These are phyloP conservation scores for cattle (Bos taurus) DNA, from an alignment of 2,113 vertebrate species.

Conservation along the genomic window DNA sequence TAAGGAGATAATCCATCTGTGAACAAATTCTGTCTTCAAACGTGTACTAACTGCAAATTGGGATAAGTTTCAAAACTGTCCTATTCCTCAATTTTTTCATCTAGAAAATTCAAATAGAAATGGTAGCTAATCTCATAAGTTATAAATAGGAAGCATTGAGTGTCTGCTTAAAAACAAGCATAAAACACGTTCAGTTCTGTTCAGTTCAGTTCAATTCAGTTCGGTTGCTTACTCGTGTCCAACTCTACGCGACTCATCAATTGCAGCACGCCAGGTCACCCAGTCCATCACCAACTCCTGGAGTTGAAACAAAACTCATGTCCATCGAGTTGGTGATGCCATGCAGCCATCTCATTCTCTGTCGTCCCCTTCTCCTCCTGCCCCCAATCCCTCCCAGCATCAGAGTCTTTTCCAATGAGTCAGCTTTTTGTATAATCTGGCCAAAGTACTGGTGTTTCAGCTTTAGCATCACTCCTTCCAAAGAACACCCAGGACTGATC, in stretches of 20 bases:
- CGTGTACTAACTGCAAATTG: neutral
- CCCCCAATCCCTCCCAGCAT: no score
- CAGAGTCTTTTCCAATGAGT: no score
- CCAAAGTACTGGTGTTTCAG: no score
- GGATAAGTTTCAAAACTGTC: neutral
- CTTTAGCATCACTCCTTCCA: no score
- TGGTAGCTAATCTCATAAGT: neutral
- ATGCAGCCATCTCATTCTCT: no score
- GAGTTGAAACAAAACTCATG: no score
- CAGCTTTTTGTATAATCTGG: no score
- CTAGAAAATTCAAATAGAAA: neutral
- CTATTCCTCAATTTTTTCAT: neutral
- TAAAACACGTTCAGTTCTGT: neutral
- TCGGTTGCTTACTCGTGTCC: no score
- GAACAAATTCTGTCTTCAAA: neutral
- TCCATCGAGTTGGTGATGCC: no score
- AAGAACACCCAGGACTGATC: no score
- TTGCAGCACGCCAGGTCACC: accelerated
- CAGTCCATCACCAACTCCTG: accelerated
- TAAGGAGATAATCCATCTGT: neutral
- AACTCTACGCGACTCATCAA: accelerated
- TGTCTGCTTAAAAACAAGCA: neutral
- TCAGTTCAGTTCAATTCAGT: no score
- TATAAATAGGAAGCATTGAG: neutral
- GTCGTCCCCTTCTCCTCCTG: no score